Evolutionary conservation across 2,888 invertebrate species (phyloP).

Genomic region (Hypomecis atomaria): DNA sequence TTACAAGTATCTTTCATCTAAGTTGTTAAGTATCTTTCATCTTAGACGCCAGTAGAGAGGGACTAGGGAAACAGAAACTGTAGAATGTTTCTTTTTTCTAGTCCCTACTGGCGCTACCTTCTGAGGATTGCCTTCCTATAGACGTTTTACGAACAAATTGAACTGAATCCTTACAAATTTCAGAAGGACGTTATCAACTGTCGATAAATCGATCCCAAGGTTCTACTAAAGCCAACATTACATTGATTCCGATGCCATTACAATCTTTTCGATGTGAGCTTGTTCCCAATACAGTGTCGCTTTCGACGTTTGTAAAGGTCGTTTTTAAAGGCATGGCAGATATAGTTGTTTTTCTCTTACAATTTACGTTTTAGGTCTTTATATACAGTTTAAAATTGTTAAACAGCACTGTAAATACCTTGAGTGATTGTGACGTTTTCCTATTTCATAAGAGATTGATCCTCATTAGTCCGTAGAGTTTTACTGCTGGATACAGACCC

Average conservation of each 20-base stretch:
- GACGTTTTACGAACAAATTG: constrained; percentile 38
- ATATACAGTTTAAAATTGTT: no score
- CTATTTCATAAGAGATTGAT: no score
- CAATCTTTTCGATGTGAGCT: constrained; percentile 10
- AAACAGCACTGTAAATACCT: no score
- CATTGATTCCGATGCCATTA: constrained; percentile 19
- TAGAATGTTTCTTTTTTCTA: neutral
- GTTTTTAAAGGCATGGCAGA: neutral
- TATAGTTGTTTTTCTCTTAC: no score
- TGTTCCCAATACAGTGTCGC: constrained; percentile 1
- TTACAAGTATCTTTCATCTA: no score
- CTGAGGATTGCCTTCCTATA: constrained; percentile 18
- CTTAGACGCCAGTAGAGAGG: no score
- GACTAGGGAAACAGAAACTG: no score
- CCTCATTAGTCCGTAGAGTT: no score
- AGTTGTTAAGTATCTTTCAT: no score
- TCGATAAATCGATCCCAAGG: constrained; percentile 37
- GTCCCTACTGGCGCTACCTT: constrained; percentile 13
- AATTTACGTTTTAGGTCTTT: no score
- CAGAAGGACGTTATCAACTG: constrained; percentile 35
- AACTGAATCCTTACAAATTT: constrained; percentile 39
- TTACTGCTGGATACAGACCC: no score
- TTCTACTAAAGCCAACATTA: constrained; percentile 26
- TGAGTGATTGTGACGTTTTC: no score
- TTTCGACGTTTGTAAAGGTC: neutral